These are phyloP conservation scores for Peromyscus maniculatus DNA, from an alignment of 2,113 vertebrate species.

Conservation along the genomic window DNA sequence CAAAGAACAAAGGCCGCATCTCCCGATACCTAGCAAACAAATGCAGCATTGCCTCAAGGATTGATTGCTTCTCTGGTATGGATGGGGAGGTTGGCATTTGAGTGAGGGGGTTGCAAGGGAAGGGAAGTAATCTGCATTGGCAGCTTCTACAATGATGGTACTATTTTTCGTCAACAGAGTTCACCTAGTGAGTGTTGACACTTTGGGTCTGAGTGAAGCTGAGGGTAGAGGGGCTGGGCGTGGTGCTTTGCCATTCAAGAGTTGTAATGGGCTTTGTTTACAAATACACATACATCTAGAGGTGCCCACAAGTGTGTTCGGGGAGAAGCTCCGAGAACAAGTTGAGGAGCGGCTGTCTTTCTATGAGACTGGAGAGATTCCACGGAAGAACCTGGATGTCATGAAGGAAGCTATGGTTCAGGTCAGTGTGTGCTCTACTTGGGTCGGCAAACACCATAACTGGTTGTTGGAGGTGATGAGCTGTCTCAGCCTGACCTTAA, in stretches of 20 bases:
- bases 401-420: conserved; percentile 95
- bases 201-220: conserved; percentile 91
- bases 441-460: accelerated
- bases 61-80: conserved; percentile 98
- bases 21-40: conserved; percentile 99
- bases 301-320: conserved; percentile 94
- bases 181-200: conserved; percentile 94
- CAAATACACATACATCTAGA: conserved; percentile 85
- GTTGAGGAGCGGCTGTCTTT: conserved; percentile 97
- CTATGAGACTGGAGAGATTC: conserved; percentile 95
- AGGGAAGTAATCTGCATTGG: background rate
- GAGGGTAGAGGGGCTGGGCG: background rate
- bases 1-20: conserved; percentile 98
- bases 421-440: conserved; percentile 85
- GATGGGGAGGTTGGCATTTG: background rate
- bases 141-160: conserved; percentile 92
- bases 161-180: conserved; percentile 99
- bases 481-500: conserved; percentile 84
- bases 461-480: conserved; percentile 92
- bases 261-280: conserved; percentile 56
- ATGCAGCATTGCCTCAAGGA: conserved; percentile 96
- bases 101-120: background rate
- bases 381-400: conserved; percentile 96
- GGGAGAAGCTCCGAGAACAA: conserved; percentile 95
- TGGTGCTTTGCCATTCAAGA: background rate